A percentile compares a stretch with the other conserved stretches of the same genome.
phyloP scores from a whole-genome alignment of 1,140 invertebrate species.

The Chrysomallon squamiferum region DNA sequence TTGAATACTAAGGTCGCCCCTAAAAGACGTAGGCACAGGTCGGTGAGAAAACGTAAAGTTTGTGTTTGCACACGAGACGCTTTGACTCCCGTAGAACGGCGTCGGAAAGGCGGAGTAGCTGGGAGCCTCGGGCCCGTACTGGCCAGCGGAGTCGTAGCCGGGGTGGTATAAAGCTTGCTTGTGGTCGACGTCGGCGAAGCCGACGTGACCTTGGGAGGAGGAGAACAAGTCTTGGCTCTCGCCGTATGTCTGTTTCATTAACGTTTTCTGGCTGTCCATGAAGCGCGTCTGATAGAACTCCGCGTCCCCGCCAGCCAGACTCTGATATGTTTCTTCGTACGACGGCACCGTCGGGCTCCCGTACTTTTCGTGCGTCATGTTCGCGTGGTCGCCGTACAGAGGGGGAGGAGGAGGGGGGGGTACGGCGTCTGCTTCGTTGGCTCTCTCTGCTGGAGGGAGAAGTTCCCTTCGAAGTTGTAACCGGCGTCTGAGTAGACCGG shows the following conservation, averaged over 20 bases:
- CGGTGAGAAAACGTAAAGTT: slow-evolving; percentile 24
- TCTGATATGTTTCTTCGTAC: slow-evolving; percentile 29
- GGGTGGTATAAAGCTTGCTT: slow-evolving; percentile 24
- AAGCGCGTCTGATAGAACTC: slow-evolving; percentile 32
- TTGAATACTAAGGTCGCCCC: slow-evolving; percentile 27
- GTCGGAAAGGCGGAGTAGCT: slow-evolving; percentile 33
- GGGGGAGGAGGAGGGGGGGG: too few species aligned
- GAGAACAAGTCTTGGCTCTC: slow-evolving; percentile 27
- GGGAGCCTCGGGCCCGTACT: slow-evolving; percentile 11
- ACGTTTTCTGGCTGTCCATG: slow-evolving; percentile 20
- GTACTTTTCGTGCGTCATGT: slow-evolving; percentile 21
- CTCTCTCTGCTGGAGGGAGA: slow-evolving; percentile 16
- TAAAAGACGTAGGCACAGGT: slow-evolving; percentile 20
- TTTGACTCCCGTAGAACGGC: slow-evolving; percentile 41
- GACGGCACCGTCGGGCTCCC: slow-evolving; percentile 1
- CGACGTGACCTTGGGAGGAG: slow-evolving; percentile 22
- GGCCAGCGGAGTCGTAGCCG: slow-evolving; percentile 17
- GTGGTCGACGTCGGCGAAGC: slow-evolving; percentile 24
- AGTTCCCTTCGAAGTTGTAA: slow-evolving; percentile 45
- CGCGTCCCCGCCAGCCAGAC: slow-evolving; percentile 15
- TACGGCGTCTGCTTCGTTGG: slow-evolving; percentile 13
- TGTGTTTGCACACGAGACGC: slow-evolving; percentile 16
- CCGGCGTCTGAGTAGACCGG: slow-evolving; percentile 26
- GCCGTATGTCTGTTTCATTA: slow-evolving; percentile 19
- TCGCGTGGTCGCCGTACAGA: slow-evolving; percentile 21